These are phyloP conservation scores for Deilephila porcellus DNA, from an alignment of 2,888 invertebrate species.

Conservation along the genomic window DNA sequence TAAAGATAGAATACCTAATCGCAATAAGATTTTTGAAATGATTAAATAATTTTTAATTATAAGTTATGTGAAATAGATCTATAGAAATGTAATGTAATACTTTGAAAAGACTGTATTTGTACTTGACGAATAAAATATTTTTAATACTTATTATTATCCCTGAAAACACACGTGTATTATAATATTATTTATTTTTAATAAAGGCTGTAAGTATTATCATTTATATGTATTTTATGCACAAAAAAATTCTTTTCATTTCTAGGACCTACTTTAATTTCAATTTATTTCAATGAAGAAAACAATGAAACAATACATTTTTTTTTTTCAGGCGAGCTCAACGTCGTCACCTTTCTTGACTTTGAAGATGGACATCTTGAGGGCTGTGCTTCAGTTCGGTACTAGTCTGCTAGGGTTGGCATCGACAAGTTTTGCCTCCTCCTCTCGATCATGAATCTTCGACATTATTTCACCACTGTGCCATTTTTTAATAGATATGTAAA, in stretches of 20 bases:
- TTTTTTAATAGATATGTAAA: constrained; percentile 19
- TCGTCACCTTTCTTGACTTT: constrained; percentile 65
- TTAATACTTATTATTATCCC: not conserved
- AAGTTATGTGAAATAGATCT: no score
- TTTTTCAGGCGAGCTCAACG: constrained; percentile 18
- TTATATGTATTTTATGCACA: not conserved
- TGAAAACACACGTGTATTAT: not conserved
- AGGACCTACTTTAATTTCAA: no score
- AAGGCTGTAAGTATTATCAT: not conserved
- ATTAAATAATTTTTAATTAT: no score
- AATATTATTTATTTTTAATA: not conserved
- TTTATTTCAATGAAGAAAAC: no score
- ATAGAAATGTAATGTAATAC: no score
- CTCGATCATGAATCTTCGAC: not conserved
- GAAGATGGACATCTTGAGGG: constrained; percentile 69
- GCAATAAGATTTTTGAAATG: no score
- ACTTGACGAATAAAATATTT: no score
- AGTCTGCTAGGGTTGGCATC: constrained; percentile 68
- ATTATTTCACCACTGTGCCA: constrained; percentile 41
- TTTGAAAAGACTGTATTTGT: no score
- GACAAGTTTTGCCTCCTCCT: constrained; percentile 36
- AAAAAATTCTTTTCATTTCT: not conserved
- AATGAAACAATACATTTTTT: not conserved
- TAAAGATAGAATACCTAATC: not conserved
- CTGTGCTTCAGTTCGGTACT: constrained; percentile 67